A percentile compares a stretch with the other conserved stretches of the same genome.
phyloP scores from a whole-genome alignment of 2,113 vertebrate genomes.

The Pygoscelis adeliae region DNA sequence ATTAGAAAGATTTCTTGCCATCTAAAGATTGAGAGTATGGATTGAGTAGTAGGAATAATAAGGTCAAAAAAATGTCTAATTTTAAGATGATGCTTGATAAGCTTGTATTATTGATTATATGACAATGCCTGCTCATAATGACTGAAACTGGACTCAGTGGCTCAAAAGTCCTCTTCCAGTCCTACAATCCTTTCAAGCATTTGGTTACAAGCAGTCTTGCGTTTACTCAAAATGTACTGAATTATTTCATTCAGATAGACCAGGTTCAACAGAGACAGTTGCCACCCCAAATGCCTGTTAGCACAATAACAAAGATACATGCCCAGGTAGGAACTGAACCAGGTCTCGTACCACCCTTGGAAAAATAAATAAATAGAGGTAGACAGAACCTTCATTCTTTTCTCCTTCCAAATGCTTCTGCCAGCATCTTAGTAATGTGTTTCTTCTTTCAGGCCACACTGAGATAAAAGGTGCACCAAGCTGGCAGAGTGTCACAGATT shows the following conservation, averaged over 20 bases:
- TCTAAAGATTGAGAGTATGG: not conserved
- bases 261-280: not conserved
- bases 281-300: not conserved
- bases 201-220: not conserved
- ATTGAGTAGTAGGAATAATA: not conserved
- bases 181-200: not conserved
- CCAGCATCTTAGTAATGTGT: not conserved
- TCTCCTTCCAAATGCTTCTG: not conserved
- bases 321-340: not conserved
- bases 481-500: not conserved
- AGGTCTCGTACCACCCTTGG: not conserved
- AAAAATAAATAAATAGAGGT: not conserved
- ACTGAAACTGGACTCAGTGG: not conserved
- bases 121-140: not conserved
- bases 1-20: not conserved
- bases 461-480: not conserved
- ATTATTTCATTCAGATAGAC: not conserved
- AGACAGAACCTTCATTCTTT: not conserved
- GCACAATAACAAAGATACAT: not conserved
- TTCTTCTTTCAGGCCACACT: not conserved
- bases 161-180: not conserved
- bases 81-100: not conserved
- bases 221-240: not conserved
- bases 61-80: not conserved
- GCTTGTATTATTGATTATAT: not conserved